phyloP scores from a whole-genome alignment of 2,888 invertebrate genomes.

The Lasius platythorax region DNA sequence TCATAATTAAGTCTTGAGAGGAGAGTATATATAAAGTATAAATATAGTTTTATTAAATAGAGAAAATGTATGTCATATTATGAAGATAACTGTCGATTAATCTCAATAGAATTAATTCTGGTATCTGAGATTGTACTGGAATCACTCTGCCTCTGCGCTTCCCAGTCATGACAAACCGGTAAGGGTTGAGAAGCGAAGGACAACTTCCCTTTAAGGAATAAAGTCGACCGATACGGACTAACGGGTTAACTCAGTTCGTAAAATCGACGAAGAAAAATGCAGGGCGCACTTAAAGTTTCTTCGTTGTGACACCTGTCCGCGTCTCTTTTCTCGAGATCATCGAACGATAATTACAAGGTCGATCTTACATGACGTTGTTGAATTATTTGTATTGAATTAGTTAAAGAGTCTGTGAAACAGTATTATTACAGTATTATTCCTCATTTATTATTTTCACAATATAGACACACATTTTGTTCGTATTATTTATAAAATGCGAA shows the following conservation, averaged over 20 bases:
- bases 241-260: constrained; percentile 79
- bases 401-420: neutral
- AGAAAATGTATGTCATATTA: neutral
- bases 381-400: neutral
- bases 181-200: constrained; percentile 67
- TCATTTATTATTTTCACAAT: neutral
- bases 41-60: neutral
- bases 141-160: neutral
- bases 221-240: constrained; percentile 78
- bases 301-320: constrained; percentile 63
- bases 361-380: neutral
- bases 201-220: constrained; percentile 80
- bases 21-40: neutral
- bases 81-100: neutral
- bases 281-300: constrained; percentile 56
- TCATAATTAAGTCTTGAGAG: neutral
- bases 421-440: neutral
- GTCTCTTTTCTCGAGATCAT: constrained; percentile 31
- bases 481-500: neutral
- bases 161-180: constrained; percentile 15
- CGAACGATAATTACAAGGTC: constrained; percentile 36
- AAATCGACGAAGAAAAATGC: constrained; percentile 70
- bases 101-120: constrained; percentile 14
- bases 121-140: neutral
- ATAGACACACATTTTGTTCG: neutral